These are phyloP conservation scores for Cotesia vestalis DNA, from an alignment of 1,140 invertebrate species.

Conservation along the genomic window DNA sequence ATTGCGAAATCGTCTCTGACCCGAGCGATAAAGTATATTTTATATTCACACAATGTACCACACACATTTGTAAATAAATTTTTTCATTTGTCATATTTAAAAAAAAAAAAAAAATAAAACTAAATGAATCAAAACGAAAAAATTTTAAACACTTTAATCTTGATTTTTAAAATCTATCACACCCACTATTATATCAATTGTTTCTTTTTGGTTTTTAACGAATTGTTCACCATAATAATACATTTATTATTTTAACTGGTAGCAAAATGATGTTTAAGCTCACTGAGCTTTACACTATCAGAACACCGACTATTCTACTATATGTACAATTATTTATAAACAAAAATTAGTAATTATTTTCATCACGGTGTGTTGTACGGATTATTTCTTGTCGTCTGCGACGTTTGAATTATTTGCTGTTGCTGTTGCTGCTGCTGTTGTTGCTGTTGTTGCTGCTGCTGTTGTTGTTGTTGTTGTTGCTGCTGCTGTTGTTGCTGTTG, in stretches of 20 bases:
- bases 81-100: slow-evolving; percentile 46
- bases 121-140: background rate
- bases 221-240: too few species aligned
- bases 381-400: slow-evolving; percentile 50
- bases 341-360: background rate
- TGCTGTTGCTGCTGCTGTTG: slow-evolving; percentile 7
- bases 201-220: too few species aligned
- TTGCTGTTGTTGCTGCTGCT: too few species aligned
- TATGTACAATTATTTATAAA: slow-evolving; percentile 5
- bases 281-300: background rate
- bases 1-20: slow-evolving; percentile 43
- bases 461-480: slow-evolving; percentile 27
- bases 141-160: background rate
- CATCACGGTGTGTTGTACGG: slow-evolving; percentile 52
- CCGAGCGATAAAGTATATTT: slow-evolving; percentile 48
- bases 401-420: slow-evolving; percentile 39
- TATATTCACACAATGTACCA: slow-evolving; percentile 51
- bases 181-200: background rate
- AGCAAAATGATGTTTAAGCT: background rate
- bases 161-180: slow-evolving; percentile 8
- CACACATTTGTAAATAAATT: slow-evolving; percentile 59
- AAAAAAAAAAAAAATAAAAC: slow-evolving; percentile 34
- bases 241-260: too few species aligned
- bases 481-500: slow-evolving; percentile 23
- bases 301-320: background rate